phyloP scores from a whole-genome alignment of 2,797 vertebrate species.

The Rhinella marina region DNA sequence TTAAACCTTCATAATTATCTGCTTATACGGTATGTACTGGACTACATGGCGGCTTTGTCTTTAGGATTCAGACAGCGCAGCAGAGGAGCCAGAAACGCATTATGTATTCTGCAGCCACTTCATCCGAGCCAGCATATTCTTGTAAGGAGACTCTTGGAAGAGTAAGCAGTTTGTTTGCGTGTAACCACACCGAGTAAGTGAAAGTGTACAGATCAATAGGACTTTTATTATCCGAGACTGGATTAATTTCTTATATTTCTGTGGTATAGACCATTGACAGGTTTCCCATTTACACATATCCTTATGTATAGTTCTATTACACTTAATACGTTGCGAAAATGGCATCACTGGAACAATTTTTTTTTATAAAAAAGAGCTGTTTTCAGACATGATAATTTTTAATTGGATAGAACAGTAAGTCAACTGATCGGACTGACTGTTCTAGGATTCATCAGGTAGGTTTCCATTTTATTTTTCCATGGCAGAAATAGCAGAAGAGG shows the following conservation, averaged over 20 bases:
- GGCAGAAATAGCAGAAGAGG: background rate
- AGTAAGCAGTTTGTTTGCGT: slow-evolving; percentile 16
- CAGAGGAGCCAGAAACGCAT: background rate
- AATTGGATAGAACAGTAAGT: too few species aligned
- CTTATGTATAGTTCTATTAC: background rate
- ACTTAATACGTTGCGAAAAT: background rate
- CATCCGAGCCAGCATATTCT: background rate
- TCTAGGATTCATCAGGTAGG: background rate
- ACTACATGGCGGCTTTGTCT: background rate
- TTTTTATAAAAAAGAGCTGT: too few species aligned
- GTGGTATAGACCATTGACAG: background rate
- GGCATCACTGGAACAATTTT: background rate
- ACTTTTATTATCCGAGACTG: slow-evolving; percentile 11
- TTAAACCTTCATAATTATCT: background rate
- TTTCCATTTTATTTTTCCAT: background rate
- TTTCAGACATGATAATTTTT: too few species aligned
- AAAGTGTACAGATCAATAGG: slow-evolving; percentile 14
- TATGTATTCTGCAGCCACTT: background rate
- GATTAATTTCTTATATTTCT: slow-evolving; percentile 15
- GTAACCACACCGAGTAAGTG: slow-evolving; percentile 11
- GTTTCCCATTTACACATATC: background rate
- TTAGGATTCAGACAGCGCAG: background rate
- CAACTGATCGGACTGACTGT: background rate
- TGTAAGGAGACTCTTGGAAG: background rate
- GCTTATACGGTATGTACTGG: background rate